Conservation (phyloP, 2,113 vertebrate species). For the Excalfactoria chinensis region DNA sequence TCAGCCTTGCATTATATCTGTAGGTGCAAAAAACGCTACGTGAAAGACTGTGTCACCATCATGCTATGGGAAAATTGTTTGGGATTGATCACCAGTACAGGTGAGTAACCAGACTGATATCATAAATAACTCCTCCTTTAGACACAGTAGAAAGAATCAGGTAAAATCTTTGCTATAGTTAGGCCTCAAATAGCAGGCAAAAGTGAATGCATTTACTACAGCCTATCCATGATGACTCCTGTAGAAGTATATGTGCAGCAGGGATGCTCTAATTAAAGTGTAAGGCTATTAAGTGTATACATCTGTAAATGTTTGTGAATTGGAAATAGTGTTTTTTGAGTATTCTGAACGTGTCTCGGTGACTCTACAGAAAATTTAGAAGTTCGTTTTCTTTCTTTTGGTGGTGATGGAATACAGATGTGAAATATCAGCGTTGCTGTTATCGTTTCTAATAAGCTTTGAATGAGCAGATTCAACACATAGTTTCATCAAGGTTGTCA, state of each 20-base stretch:
- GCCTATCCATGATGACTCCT: background rate
- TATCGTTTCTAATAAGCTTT: background rate
- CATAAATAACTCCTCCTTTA: rapidly evolving
- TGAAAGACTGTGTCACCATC: constrained; percentile 83
- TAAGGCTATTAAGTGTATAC: background rate
- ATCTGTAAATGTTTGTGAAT: background rate
- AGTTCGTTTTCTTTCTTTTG: background rate
- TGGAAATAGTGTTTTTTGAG: background rate
- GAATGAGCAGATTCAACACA: background rate
- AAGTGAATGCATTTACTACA: background rate
- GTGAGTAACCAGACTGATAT: constrained; percentile 70
- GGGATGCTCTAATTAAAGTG: background rate
- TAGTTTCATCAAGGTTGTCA: background rate
- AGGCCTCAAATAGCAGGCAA: background rate
- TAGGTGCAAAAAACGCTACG: constrained; percentile 89
- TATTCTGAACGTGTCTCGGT: background rate
- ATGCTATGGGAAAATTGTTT: constrained; percentile 75
- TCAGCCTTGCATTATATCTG: background rate
- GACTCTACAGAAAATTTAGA: background rate
- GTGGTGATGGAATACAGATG: background rate
- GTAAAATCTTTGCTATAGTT: background rate
- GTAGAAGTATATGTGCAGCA: background rate
- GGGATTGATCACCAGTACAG: constrained; percentile 88
- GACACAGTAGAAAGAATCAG: background rate
- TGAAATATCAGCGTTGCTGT: background rate